A percentile compares a stretch with the other conserved stretches of the same genome.
phyloP scores from a whole-genome alignment of 2,888 invertebrate species.

The Drosophila flavopinicola region DNA sequence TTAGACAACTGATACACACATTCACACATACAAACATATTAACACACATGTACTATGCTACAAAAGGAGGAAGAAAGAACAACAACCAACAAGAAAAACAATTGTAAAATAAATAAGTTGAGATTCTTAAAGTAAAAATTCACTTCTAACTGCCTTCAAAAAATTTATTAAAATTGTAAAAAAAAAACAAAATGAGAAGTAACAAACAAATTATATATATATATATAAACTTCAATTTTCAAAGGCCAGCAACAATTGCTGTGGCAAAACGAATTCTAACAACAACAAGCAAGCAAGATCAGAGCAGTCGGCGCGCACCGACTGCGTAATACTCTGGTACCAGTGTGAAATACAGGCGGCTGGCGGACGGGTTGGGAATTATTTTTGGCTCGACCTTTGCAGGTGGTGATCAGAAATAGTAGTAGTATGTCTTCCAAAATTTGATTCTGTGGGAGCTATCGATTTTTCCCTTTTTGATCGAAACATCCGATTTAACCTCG shows the following conservation, averaged over 20 bases:
- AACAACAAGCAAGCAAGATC: too few relatives aligned
- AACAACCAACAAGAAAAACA: too few relatives aligned
- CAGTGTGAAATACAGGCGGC: not conserved
- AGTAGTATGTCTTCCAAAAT: too few relatives aligned
- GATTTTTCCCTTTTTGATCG: too few relatives aligned
- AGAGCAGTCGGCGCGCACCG: not conserved
- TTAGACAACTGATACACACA: slow-evolving; percentile 9
- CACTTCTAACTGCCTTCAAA: slow-evolving; percentile 67
- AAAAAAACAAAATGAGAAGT: slow-evolving; percentile 8
- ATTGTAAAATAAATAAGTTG: slow-evolving; percentile 25
- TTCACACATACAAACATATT: slow-evolving; percentile 21
- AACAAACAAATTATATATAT: slow-evolving; percentile 18
- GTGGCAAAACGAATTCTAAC: not conserved
- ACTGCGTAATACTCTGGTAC: slow-evolving; percentile 5
- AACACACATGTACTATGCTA: slow-evolving; percentile 1
- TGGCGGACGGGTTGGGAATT: too few relatives aligned
- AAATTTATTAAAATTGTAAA: slow-evolving; percentile 22
- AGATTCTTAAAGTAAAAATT: slow-evolving; percentile 45
- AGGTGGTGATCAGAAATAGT: too few relatives aligned
- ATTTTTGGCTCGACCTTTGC: too few relatives aligned
- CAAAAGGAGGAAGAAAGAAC: slow-evolving; percentile 2
- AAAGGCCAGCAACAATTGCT: slow-evolving; percentile 14
- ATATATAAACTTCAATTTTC: slow-evolving; percentile 17
- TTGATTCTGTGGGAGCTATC: too few relatives aligned
- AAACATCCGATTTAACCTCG: too few relatives aligned